These are phyloP conservation scores for Lithobates sylvaticus DNA, from an alignment of 2,797 vertebrate species.

Conservation along the genomic window DNA sequence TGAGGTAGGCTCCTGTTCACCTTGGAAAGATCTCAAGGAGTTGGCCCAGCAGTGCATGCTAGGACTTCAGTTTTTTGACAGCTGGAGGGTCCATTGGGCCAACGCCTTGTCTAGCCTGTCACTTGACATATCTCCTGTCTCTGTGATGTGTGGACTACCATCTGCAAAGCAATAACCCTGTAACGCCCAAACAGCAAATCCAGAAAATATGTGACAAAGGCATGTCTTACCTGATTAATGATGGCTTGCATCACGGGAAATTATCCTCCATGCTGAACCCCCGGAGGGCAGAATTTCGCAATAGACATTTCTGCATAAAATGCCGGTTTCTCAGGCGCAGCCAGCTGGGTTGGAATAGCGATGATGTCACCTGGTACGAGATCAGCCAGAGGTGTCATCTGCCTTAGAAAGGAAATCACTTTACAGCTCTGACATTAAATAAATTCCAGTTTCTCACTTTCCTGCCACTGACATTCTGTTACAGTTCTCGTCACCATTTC, in stretches of 20 bases:
- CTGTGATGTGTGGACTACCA: neutral
- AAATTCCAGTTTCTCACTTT: neutral
- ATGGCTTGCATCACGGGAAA: neutral
- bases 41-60: too few relatives aligned
- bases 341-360: neutral
- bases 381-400: conserved; percentile 5
- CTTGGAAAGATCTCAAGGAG: too few relatives aligned
- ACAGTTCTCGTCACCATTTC: too few relatives aligned
- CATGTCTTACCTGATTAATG: conserved; percentile 9
- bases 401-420: neutral
- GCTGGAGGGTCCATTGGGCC: neutral
- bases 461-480: neutral
- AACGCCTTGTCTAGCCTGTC: neutral
- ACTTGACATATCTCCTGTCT: neutral
- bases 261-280: neutral
- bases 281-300: conserved; percentile 26
- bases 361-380: conserved; percentile 14
- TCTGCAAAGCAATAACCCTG: conserved; percentile 6
- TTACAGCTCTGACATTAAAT: neutral
- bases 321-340: neutral
- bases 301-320: conserved; percentile 5
- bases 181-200: conserved; percentile 46
- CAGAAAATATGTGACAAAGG: conserved; percentile 26
- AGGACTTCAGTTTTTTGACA: too few relatives aligned
- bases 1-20: too few relatives aligned